Evolutionary conservation across 1,140 invertebrate genomes (phyloP), one percentile per base, ranked within the genome.

Genomic region (Drosophila pruinosa): DNA sequence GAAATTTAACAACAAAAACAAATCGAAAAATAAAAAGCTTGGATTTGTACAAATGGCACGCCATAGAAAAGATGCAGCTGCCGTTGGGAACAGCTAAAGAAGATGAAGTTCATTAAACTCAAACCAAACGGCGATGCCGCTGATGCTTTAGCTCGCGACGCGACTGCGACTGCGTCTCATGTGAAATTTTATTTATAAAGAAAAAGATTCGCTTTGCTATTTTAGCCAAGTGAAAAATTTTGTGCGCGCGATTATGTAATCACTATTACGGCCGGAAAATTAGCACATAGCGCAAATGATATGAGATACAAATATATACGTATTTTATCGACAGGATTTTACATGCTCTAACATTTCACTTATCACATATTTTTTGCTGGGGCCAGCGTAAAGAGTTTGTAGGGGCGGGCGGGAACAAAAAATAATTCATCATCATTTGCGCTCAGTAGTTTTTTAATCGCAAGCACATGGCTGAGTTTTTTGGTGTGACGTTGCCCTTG

Each of bases 401-500:
- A 14, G 34, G 52, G 26, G n/a, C 6, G 8, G 10, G 21, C 6
- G 26, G 54, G 39, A 70, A 58, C 53, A 75, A 73, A 52, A 54
- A 72, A 45, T 24, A 59, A 48, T 39, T 34, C 12, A 28, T 31
- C 12, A 28, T 31, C 36, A 34, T 53, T 70, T 67, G 47, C 61
- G 61, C 45, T 52, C 24, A 52, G 31, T 53, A 53, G 24, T 59
- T 52, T 80, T 57, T 81, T 81, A 81, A 74, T 81, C 79, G 64
- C 78, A 81, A 81, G 78, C 78, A 81, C 78, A 81, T 81, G 78
- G 69, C 59, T 73, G 69, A 62, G 41, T 72, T 57, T 67, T 70
- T 68, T 78, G 59, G 63, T 74, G 74, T 83, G 78, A 74, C 78
- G 78, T 78, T 54, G 47, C 69, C 45, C 47, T 72, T 72, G 69